Base-by-base conservation (phyloP, 2,888 invertebrate species). In the Eulithis prunata region DNA sequence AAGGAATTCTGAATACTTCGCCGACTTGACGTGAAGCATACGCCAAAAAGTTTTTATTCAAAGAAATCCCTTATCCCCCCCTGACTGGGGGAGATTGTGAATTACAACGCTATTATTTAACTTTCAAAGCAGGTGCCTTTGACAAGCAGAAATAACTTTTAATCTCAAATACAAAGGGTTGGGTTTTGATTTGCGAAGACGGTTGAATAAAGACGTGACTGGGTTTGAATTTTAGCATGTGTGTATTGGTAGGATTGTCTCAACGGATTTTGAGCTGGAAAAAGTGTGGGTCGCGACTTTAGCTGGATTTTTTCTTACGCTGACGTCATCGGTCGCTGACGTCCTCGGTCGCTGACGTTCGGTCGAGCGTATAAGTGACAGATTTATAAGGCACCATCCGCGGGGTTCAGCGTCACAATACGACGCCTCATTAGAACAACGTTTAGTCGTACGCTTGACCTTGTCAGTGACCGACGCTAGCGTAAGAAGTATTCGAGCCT, bases 31-130 rank as follows among this genome's bases (percentile, higher is more conserved):
- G 13, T 13, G 2, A 64, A 64, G 64, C 69, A 68, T 70, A 68
- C 66, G 64, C 36, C 57, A 51, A 45, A 64, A 65, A 59, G 64
- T 55, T 79, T 73, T 78, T 75, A 76, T 73, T 75, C 72, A 68
- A 67, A 68, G 66, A 74, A 74, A 75, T 75, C 72, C 71, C 70
- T 79, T 76, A 75, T 13, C 38, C 38, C 14, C 14, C 14, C 14
- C 53, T 7, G 2, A 47, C 13, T 72, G 60, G 74, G 69, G 74
- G 72, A 79, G 73, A 79, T 80, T 75, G 76, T 73, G 74, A 80
- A 79, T 79, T 79, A 79, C 78, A 65, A 71, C 72, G 71, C 72
- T 70, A 76, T 80, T 76, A 81, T 79, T 81, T 77, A 71, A 71
- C 74, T 76, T 69, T 71, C 62, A 63, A 76, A 75, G 71, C 72